Evolutionary conservation across 23 tunicate species (phyloP), one percentile per base, ranked within the genome.

Genomic region (Botrylloides violaceus): DNA sequence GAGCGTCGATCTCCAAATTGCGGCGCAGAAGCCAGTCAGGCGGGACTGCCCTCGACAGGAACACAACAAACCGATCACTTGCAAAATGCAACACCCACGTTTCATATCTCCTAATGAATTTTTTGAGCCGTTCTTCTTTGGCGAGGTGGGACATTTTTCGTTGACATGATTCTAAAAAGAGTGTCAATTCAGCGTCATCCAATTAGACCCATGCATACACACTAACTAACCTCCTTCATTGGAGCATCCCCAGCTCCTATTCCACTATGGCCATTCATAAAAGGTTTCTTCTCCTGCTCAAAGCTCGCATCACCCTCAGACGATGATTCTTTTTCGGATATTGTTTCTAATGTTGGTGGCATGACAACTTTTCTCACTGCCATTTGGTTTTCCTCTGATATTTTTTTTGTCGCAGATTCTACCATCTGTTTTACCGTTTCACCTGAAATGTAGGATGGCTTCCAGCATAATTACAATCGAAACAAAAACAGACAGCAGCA

Each of bases 301-400:
- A 25, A 55, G 0, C 37, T 43, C 27, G 37, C 20, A 1, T 32
- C 20, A 43, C 15, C 53, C 12, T 43, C 53, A 43, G 53, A 15
- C 9, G 9, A 43, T 23, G 81, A 38, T 33, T 79, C 85, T 61
- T 79, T 79, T 60, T 88, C 96, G 2, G 82, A 38, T 23, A 83
- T 79, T 0, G 90, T 73, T 56, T 90, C 97, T 62, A 90, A 57
- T 3, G 86, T 62, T 2, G 85, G 59, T 18, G 91, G 85, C 0
- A 66, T 72, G 61, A 68, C 37, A 0, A 43, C 37, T 37, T 68
- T 68, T 37, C 37, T 68, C 7, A 60, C 65, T 60, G 61, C 58
- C 19, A 15, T 19, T 6, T 68, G 57, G n/a, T 37, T 68, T 4
- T 37, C 57, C 57, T 68, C 47, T 38, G 56, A 19, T 15, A 43